A percentile compares a stretch with the other conserved stretches of the same genome.
These are phyloP conservation scores for Malurus cyaneus DNA, from an alignment of 2,113 vertebrate species.

Conservation along the genomic window DNA sequence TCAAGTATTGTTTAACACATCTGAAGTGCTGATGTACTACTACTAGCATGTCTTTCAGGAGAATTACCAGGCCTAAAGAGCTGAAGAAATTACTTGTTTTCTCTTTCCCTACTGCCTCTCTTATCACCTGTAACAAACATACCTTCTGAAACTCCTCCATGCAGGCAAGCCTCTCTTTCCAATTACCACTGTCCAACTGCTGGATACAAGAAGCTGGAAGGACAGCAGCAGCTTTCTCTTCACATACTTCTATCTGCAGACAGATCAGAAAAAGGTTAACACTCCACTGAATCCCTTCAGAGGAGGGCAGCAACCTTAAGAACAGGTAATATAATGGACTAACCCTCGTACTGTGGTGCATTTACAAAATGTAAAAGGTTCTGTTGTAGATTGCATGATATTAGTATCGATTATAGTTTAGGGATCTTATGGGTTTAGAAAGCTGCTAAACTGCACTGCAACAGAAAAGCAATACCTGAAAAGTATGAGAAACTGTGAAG, in stretches of 20 bases:
- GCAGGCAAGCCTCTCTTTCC: conserved; percentile 96
- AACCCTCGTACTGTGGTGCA: neutral
- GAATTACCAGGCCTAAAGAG: neutral
- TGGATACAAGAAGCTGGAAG: conserved; percentile 91
- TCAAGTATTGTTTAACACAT: neutral
- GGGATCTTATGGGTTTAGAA: neutral
- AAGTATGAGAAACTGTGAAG: neutral
- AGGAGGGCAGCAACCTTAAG: neutral
- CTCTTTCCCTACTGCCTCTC: neutral
- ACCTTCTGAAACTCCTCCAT: conserved; percentile 99
- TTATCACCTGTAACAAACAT: neutral
- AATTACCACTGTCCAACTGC: conserved; percentile 90
- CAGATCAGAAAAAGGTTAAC: conserved; percentile 4
- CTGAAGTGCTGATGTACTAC: neutral
- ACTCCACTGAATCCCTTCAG: neutral
- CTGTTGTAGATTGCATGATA: neutral
- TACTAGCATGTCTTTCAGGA: neutral
- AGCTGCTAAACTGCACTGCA: neutral
- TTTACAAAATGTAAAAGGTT: neutral
- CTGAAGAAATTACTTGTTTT: neutral
- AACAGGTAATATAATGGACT: neutral
- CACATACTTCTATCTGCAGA: conserved; percentile 87
- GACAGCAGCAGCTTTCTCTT: conserved; percentile 89
- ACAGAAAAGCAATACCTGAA: neutral
- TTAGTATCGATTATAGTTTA: neutral